These are phyloP conservation scores for Xanthostigma xanthostigma DNA, from an alignment of 2,888 invertebrate genomes.

Conservation along the genomic window DNA sequence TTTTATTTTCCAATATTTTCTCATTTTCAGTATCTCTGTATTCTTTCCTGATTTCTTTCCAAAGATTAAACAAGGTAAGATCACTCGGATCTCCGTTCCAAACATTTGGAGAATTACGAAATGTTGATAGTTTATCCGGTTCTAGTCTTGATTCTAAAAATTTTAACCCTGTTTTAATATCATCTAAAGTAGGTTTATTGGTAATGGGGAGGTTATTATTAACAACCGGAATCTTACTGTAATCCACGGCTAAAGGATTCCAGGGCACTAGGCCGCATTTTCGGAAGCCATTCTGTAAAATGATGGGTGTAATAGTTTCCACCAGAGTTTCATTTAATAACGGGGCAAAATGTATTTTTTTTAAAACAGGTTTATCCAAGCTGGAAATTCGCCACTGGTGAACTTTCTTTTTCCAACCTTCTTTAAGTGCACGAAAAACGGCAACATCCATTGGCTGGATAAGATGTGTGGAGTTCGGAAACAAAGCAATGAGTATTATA, in stretches of 20 bases:
- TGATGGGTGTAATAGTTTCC: constrained; percentile 9
- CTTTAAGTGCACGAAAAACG: constrained; percentile 22
- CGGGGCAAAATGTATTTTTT: constrained; percentile 16
- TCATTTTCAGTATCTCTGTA: no score
- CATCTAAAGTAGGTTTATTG: no score
- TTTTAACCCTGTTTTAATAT: no score
- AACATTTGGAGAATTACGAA: no score
- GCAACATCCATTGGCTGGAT: constrained; percentile 24
- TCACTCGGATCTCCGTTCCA: constrained; percentile 9
- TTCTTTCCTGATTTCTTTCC: constrained; percentile 10
- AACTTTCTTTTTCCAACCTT: constrained; percentile 18
- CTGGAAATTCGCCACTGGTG: constrained; percentile 16
- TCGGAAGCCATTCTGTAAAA: constrained; percentile 16
- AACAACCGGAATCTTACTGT: constrained; percentile 1
- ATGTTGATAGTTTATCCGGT: no score
- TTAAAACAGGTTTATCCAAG: constrained; percentile 14
- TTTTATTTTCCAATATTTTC: no score
- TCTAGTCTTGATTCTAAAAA: no score
- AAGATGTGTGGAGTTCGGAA: constrained; percentile 11
- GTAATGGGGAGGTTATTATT: no score
- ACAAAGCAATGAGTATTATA: constrained; percentile 6
- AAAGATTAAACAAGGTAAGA: constrained; percentile 11
- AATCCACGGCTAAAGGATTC: constrained; percentile 10
- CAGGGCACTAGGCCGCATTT: constrained; percentile 16
- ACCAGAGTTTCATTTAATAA: constrained; percentile 15